These are phyloP conservation scores for Tanytarsus gracilentus DNA, from an alignment of 2,888 invertebrate genomes.

Conservation along the genomic window DNA sequence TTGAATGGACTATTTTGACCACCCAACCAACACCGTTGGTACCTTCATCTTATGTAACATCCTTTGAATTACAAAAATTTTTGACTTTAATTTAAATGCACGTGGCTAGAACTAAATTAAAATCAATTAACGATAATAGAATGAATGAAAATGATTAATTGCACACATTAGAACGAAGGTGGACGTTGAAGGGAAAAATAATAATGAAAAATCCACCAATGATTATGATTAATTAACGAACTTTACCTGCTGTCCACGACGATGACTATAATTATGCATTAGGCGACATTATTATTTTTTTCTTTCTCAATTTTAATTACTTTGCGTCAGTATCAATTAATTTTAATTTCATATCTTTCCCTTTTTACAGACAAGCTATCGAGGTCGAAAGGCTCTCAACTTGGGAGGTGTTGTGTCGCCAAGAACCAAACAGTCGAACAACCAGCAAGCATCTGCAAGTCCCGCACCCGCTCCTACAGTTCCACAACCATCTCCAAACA, in stretches of 20 bases:
- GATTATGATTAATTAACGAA: slow-evolving; percentile 8
- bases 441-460: slow-evolving; percentile 31
- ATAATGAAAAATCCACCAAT: no score
- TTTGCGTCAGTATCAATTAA: slow-evolving; percentile 12
- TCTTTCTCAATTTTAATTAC: neutral
- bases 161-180: no score
- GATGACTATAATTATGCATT: slow-evolving; percentile 8
- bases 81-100: no score
- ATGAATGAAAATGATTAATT: no score
- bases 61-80: no score
- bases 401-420: slow-evolving; percentile 32
- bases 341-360: slow-evolving; percentile 23
- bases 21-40: neutral
- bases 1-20: neutral
- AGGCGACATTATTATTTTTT: slow-evolving; percentile 4
- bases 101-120: no score
- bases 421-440: slow-evolving; percentile 31
- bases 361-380: slow-evolving; percentile 31
- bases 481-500: slow-evolving; percentile 33
- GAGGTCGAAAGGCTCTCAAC: slow-evolving; percentile 33
- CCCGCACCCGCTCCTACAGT: slow-evolving; percentile 33
- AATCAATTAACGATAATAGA: no score
- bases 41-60: no score
- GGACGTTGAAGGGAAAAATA: no score
- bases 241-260: neutral